A percentile compares a stretch with the other conserved stretches of the same genome.
Conservation (phyloP, 23 tunicate genomes). For the Phallusia fumigata region DNA sequence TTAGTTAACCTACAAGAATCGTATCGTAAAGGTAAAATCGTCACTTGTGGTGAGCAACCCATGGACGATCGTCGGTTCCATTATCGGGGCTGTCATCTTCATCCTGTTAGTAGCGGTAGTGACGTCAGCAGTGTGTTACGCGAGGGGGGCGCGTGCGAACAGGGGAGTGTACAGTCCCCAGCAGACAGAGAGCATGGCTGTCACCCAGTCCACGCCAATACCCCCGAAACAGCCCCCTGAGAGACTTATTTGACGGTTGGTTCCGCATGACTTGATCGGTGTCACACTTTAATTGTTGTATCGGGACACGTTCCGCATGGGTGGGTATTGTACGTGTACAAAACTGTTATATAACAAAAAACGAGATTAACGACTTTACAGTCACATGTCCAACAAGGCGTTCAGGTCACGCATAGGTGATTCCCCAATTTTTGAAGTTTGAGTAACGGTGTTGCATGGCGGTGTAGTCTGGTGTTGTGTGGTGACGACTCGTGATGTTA, state of each 20-base stretch:
- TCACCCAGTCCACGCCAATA: slow-evolving; percentile 16
- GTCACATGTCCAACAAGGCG: not conserved
- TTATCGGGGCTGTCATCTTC: slow-evolving; percentile 22
- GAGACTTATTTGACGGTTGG: slow-evolving; percentile 31
- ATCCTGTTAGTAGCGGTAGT: slow-evolving; percentile 2
- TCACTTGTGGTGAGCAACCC: not conserved
- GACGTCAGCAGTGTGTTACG: slow-evolving; percentile 13
- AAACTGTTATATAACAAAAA: not conserved
- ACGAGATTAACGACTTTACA: not conserved
- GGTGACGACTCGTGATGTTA: too few species aligned
- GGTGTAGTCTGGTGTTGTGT: not conserved
- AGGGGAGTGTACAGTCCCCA: slow-evolving; percentile 57
- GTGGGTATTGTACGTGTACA: not conserved
- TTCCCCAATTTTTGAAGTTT: not conserved
- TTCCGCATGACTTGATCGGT: slow-evolving; percentile 2
- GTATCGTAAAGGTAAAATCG: not conserved
- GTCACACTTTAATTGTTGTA: not conserved
- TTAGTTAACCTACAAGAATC: too few species aligned
- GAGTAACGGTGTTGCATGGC: not conserved
- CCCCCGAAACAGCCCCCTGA: slow-evolving; percentile 41
- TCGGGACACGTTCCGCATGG: too few species aligned
- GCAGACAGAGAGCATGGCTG: slow-evolving; percentile 31
- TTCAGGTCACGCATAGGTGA: not conserved
- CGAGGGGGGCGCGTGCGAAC: slow-evolving; percentile 33
- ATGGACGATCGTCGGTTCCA: slow-evolving; percentile 33